Conservation (phyloP, 1,140 invertebrate genomes). For the Capitella teleta region DNA sequence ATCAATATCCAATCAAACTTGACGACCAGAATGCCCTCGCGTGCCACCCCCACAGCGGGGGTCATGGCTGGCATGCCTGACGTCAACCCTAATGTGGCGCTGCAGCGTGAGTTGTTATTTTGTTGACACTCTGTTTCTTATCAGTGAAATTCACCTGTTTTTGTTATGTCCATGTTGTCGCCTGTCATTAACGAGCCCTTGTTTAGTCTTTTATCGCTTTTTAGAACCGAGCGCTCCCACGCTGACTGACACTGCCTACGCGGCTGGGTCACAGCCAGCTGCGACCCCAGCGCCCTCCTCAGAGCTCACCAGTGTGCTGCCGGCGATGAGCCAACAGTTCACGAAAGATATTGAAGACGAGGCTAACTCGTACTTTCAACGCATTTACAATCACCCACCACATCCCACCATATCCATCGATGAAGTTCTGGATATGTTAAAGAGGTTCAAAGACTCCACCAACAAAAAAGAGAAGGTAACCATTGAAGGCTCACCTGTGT, state of each 20-base stretch:
- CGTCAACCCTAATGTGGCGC: no score
- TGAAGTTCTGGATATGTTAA: conserved; percentile 66
- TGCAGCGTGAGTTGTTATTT: no score
- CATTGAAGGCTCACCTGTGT: not conserved
- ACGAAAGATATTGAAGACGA: conserved; percentile 96
- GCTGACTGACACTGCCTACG: not conserved
- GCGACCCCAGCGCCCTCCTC: not conserved
- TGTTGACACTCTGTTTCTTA: no score
- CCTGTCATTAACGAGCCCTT: no score
- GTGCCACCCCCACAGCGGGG: no score
- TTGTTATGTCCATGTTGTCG: no score
- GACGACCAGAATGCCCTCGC: no score
- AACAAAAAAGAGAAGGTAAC: conserved; percentile 67
- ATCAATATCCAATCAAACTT: no score
- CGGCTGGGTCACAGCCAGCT: not conserved
- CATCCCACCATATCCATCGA: conserved; percentile 73
- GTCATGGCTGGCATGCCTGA: no score
- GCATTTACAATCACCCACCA: conserved; percentile 94
- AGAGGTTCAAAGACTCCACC: conserved; percentile 84
- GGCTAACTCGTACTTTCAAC: conserved; percentile 93
- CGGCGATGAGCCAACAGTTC: conserved; percentile 44
- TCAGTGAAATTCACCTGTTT: no score
- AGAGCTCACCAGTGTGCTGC: conserved; percentile 19
- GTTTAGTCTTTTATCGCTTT: no score
- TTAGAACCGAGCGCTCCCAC: no score